These are phyloP conservation scores for Molossus alvarezi DNA, from an alignment of 2,797 vertebrate genomes.

Conservation along the genomic window DNA sequence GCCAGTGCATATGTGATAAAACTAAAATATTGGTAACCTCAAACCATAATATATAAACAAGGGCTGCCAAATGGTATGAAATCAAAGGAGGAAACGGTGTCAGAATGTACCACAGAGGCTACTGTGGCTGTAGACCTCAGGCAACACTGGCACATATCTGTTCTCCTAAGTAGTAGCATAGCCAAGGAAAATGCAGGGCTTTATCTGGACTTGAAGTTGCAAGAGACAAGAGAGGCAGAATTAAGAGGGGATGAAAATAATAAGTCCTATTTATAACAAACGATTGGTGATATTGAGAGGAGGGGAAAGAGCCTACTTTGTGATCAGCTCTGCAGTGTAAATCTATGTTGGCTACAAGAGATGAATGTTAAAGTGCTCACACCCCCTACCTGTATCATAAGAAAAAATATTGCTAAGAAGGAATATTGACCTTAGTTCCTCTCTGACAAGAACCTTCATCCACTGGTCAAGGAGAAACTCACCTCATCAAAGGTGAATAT, in stretches of 20 bases:
- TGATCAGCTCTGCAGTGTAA: not conserved
- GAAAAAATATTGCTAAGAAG: not conserved
- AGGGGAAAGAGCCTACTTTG: not conserved
- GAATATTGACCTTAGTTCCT: not conserved
- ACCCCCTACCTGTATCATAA: not conserved
- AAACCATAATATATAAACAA: not conserved
- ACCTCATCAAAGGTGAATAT: constrained; percentile 3
- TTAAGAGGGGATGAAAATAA: not conserved
- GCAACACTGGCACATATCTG: not conserved
- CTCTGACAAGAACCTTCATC: not conserved
- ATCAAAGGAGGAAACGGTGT: not conserved
- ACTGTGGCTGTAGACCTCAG: not conserved
- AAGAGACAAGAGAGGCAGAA: not conserved
- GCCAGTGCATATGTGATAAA: not conserved
- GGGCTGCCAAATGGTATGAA: not conserved
- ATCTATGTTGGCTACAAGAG: not conserved
- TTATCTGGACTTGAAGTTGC: not conserved
- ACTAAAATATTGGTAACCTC: not conserved
- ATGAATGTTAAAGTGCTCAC: not conserved
- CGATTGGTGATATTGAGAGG: not conserved
- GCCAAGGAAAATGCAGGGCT: not conserved
- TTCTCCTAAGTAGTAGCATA: not conserved
- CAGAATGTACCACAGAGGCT: not conserved
- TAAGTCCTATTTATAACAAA: not conserved
- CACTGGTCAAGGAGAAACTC: not conserved